These are phyloP conservation scores for Bellardia bayeri DNA, from an alignment of 2,888 invertebrate species.

Conservation along the genomic window DNA sequence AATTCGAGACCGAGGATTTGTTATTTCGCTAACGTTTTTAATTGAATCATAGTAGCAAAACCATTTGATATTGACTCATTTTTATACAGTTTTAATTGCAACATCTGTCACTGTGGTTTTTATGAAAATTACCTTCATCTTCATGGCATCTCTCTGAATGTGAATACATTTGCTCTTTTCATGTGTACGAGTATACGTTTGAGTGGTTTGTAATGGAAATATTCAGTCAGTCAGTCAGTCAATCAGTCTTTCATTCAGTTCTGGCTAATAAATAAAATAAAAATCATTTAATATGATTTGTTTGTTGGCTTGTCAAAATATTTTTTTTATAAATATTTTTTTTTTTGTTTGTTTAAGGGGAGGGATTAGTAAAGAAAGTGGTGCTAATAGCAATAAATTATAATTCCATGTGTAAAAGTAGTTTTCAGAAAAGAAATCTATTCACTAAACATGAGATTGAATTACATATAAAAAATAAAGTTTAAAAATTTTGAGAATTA, in stretches of 20 bases:
- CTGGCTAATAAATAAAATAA: slow-evolving; percentile 59
- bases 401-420: not conserved
- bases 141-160: slow-evolving; percentile 22
- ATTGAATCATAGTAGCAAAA: slow-evolving; percentile 51
- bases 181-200: not conserved
- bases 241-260: not conserved
- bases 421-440: not conserved
- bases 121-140: slow-evolving; percentile 66
- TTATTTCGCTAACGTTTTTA: slow-evolving; percentile 50
- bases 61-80: slow-evolving; percentile 69
- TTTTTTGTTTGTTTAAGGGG: slow-evolving; percentile 20
- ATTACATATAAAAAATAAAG: no score
- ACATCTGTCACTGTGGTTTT: slow-evolving; percentile 82
- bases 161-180: slow-evolving; percentile 28
- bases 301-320: slow-evolving; percentile 72
- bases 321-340: slow-evolving; percentile 47
- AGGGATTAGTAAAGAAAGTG: slow-evolving; percentile 35
- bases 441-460: no score
- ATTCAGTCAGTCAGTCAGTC: slow-evolving; percentile 22
- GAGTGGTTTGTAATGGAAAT: not conserved
- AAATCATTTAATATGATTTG: slow-evolving; percentile 65
- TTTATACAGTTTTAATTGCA: slow-evolving; percentile 83
- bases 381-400: slow-evolving; percentile 43
- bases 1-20: slow-evolving; percentile 43
- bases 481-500: no score